Base-by-base conservation (phyloP, 2,797 vertebrate genomes). In the Sebastes aleutianus region DNA sequence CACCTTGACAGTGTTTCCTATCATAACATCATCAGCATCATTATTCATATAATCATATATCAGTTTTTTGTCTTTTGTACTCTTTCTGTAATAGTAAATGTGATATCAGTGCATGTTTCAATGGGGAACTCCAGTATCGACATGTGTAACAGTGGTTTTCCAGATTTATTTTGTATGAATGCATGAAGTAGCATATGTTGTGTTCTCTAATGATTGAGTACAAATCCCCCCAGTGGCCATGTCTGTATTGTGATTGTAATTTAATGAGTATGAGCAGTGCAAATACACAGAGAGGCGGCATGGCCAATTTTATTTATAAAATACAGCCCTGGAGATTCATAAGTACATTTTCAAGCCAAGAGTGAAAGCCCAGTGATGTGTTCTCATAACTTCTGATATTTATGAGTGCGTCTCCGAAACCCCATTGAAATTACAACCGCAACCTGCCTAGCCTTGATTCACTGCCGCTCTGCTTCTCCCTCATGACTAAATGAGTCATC, bases 401-500 rank as follows among this genome's bases (percentile, higher is more conserved):
- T 81, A 83, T 85, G 66, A 66, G 66, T 50, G 6, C 36, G 78
- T 82, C 39, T 86, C 47, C 36, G 76, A 76, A 79, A 70, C 69
- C 59, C 34, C 50, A 16, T 77, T 77, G 73, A 88, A 85, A 85
- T 88, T 73, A 78, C 69, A 71, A 34, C 53, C 50, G n/a, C 43
- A 63, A 78, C 66, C 73, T 39, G 50, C 65, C 67, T 22, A 22
- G 56, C 74, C 29, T 81, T 72, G 80, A 84, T 83, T 87, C 70
- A 79, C 26, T 31, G 70, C 87, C 70, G 71, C 78, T 73, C 71
- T 78, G 74, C 80, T 78, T 85, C 87, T 78, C 71, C 85, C 74
- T 82, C 32, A 7, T 67, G 69, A 82, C 75, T 73, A 78, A 88
- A 80, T 91, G 89, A 92, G 78, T 90, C 90, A 90, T 89, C 75